Evolutionary conservation across 2,888 invertebrate species (phyloP).

Genomic region (Plebejus anna): DNA sequence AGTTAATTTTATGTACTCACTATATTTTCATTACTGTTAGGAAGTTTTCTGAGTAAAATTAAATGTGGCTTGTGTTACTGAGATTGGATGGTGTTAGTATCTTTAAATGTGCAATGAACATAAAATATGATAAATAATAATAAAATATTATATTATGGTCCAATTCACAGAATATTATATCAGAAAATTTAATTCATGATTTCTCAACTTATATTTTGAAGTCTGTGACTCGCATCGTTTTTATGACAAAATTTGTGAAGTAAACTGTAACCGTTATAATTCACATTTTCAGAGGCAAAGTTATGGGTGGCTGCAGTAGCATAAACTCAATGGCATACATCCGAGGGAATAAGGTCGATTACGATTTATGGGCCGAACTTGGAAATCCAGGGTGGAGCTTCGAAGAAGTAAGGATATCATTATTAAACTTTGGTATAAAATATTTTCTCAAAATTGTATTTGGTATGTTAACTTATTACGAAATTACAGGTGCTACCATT

Average conservation of each 20-base stretch:
- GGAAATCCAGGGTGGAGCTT: slow-evolving; percentile 83
- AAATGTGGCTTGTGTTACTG: background rate
- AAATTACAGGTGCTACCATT: slow-evolving; percentile 79
- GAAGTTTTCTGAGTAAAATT: background rate
- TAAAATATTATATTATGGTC: too few species aligned
- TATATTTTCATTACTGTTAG: background rate
- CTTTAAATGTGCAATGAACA: too few species aligned
- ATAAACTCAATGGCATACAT: slow-evolving; percentile 83
- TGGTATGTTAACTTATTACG: background rate
- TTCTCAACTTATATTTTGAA: background rate
- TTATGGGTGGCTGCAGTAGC: slow-evolving; percentile 83
- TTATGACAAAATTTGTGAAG: too few species aligned
- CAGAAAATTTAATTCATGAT: background rate
- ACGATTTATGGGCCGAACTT: slow-evolving; percentile 81
- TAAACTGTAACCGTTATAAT: background rate
- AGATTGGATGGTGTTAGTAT: background rate
- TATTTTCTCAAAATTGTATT: too few species aligned
- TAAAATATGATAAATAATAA: too few species aligned
- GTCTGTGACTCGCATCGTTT: background rate
- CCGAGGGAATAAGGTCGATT: slow-evolving; percentile 79
- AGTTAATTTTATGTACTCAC: slow-evolving; percentile 1
- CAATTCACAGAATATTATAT: too few species aligned
- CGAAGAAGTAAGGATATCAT: slow-evolving; percentile 57
- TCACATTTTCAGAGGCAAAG: slow-evolving; percentile 70
- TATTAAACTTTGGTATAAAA: background rate